phyloP scores from a whole-genome alignment of 2,113 vertebrate genomes.

The Chauna torquata region DNA sequence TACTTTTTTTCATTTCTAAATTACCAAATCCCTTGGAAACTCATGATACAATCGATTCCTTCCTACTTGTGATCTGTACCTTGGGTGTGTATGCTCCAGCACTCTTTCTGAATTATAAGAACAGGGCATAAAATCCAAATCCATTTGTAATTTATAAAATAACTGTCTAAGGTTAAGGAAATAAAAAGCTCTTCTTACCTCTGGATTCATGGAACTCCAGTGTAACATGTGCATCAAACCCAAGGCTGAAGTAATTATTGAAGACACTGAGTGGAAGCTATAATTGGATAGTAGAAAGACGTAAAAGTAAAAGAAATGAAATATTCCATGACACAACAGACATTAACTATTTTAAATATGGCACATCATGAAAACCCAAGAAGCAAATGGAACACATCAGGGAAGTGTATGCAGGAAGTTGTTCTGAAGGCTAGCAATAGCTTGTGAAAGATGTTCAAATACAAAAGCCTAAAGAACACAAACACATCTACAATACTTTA shows the following conservation, averaged over 20 bases:
- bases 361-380: neutral
- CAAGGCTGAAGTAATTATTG: slow-evolving; percentile 88
- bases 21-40: neutral
- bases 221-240: slow-evolving; percentile 85
- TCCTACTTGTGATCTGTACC: neutral
- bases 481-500: neutral
- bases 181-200: slow-evolving; percentile 69
- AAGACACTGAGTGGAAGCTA: slow-evolving; percentile 87
- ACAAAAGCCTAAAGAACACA: neutral
- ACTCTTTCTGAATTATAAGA: neutral
- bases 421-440: neutral
- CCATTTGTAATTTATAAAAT: neutral
- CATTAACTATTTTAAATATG: neutral
- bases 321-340: neutral
- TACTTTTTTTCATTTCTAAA: neutral
- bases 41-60: neutral
- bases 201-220: slow-evolving; percentile 86
- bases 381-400: neutral
- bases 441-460: neutral
- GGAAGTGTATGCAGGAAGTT: neutral
- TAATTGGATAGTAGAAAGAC: slow-evolving; percentile 24
- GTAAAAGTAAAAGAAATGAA: neutral
- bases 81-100: neutral
- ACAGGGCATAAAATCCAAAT: neutral
- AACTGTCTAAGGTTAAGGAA: neutral